Conservation (phyloP, 1,140 invertebrate genomes). For the Ceratosolen fusciceps region DNA sequence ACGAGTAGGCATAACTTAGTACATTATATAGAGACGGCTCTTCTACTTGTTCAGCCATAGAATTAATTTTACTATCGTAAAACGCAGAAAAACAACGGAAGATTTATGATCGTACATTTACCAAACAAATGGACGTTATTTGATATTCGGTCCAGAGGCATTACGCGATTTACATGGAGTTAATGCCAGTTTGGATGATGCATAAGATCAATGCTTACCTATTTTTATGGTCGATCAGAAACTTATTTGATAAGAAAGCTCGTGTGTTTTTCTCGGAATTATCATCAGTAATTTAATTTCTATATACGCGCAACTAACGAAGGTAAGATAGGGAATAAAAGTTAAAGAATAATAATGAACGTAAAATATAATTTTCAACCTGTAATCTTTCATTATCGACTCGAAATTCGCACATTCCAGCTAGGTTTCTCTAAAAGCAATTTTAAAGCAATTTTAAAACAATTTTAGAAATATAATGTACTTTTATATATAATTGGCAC, state of each 20-base stretch:
- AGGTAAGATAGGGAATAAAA: not conserved
- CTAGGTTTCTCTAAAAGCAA: too few species aligned
- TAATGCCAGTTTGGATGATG: constrained; percentile 46
- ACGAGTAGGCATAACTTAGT: not conserved
- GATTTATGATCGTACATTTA: not conserved
- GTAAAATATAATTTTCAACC: too few species aligned
- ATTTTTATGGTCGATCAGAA: too few species aligned
- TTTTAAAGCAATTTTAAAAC: too few species aligned
- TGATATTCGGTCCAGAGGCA: not conserved
- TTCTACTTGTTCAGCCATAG: not conserved
- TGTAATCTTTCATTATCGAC: too few species aligned
- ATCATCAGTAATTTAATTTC: not conserved
- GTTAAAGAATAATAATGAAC: too few species aligned
- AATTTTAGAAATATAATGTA: not conserved
- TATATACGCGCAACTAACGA: too few species aligned
- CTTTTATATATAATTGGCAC: not conserved
- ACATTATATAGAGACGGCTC: not conserved
- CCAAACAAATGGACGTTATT: not conserved
- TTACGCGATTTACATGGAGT: constrained; percentile 44
- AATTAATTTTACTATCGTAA: not conserved
- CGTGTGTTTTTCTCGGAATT: not conserved
- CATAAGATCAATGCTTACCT: constrained; percentile 46
- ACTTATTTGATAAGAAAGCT: too few species aligned
- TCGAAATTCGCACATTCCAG: too few species aligned
- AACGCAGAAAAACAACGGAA: not conserved